These are phyloP conservation scores for Morpho helenor DNA, from an alignment of 2,888 invertebrate genomes.

Conservation along the genomic window DNA sequence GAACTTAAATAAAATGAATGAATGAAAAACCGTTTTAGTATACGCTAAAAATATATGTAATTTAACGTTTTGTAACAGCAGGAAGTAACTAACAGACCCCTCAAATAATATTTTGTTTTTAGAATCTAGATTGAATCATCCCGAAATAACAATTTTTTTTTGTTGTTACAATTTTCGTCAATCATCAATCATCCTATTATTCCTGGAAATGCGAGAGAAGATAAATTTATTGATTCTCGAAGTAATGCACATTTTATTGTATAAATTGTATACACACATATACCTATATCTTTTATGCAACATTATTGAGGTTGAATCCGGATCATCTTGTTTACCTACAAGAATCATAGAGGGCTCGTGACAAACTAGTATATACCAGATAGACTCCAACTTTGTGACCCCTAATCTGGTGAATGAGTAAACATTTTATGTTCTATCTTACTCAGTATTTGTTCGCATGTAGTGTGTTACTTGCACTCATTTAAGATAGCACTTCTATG, in stretches of 20 bases:
- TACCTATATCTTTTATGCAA: slow-evolving; percentile 1
- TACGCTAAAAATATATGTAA: no score
- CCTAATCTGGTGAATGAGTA: slow-evolving; percentile 28
- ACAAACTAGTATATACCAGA: slow-evolving; percentile 41
- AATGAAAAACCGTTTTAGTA: no score
- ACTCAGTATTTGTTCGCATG: slow-evolving; percentile 10
- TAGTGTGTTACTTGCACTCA: slow-evolving; percentile 1
- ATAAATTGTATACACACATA: no score
- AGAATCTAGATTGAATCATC: no score
- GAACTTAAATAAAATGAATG: no score
- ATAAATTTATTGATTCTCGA: not conserved
- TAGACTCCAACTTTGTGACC: slow-evolving; percentile 37
- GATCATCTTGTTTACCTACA: slow-evolving; percentile 27
- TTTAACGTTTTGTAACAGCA: no score
- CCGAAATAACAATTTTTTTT: no score
- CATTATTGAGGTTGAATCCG: slow-evolving; percentile 16
- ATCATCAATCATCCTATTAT: not conserved
- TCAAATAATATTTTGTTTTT: no score
- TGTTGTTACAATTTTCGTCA: no score
- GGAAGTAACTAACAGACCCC: no score
- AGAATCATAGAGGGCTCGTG: slow-evolving; percentile 42
- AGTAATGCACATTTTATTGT: no score
- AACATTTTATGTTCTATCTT: slow-evolving; percentile 15
- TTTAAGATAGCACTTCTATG: slow-evolving; percentile 4
- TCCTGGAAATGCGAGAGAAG: not conserved